Base-by-base conservation (phyloP, 2,888 invertebrate genomes). In the Ichneumon xanthorius region DNA sequence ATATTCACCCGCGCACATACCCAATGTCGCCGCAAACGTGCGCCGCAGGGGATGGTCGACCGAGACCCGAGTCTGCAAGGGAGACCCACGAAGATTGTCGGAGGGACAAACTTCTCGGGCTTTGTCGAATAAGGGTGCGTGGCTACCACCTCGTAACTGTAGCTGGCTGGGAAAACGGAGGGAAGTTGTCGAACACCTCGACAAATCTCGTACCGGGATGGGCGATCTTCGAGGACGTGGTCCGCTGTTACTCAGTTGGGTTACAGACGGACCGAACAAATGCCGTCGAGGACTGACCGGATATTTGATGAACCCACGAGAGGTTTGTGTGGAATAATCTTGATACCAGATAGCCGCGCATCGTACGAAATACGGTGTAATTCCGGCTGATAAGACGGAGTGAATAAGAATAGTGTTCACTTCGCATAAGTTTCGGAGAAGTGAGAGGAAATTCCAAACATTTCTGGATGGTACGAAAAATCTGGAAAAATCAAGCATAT, bases 21-120 rank as follows among this genome's bases (percentile, higher is more conserved):
- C 79, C 26, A 58, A 53, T 4, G 68, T 70, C 40, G 50, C 75
- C 75, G 22, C 79, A 79, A 68, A 50, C 65, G 65, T 68, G 68
- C 68, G 61, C 78, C 73, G 48, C 73, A 61, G 73, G 68, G 78
- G 73, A 82, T 73, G 19, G 71, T 19, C 68, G 50, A n/a, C 48
- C 6, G 16, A 58, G 30, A 70, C 22, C 67, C 11, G 33, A 67
- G 65, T n/a, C 37, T 22, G 40, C 45, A 30, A 30, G 16, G 67
- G 33, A 45, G 50, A 78, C 58, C 50, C 68, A 37, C 61, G 78
- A 63, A 16, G 73, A 83, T 73, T 61, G 61, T 73, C 61, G 73
- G 61, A 68, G 78, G 73, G 78, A 73, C 73, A 68, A 73, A 73
- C 50, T 79, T 67, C 61, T 45, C 19, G 40, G n/a, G 50, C 30